Conservation (phyloP, 2,888 invertebrate genomes). For the Cyaniris semiargus region DNA sequence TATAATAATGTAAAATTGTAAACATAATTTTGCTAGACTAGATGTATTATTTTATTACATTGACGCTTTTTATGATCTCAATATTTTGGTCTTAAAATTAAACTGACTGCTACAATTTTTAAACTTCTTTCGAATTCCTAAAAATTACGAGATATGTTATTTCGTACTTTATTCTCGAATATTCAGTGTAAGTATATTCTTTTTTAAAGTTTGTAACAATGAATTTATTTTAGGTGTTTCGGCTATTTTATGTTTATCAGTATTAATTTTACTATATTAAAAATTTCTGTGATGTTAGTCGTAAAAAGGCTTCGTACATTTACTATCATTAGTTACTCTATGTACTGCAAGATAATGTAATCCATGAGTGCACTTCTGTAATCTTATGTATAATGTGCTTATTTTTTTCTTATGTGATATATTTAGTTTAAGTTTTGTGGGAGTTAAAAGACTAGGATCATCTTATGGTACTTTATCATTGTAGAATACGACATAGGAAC, state of each 20-base stretch:
- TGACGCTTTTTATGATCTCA: slow-evolving; percentile 32
- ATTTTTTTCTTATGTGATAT: slow-evolving; percentile 28
- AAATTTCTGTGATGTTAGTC: slow-evolving; percentile 28
- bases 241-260: slow-evolving; percentile 27
- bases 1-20: not conserved
- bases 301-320: slow-evolving; percentile 18
- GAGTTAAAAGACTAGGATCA: slow-evolving; percentile 12
- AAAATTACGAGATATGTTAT: not conserved
- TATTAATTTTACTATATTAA: slow-evolving; percentile 19
- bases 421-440: not conserved
- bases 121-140: not conserved
- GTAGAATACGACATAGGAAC: not conserved
- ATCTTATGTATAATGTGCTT: slow-evolving; percentile 18
- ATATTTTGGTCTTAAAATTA: slow-evolving; percentile 25
- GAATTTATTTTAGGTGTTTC: not conserved
- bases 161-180: slow-evolving; percentile 6
- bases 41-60: slow-evolving; percentile 4
- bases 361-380: not conserved
- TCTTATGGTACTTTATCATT: not conserved
- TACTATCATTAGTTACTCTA: not conserved
- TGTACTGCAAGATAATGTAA: not conserved
- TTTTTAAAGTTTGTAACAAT: not conserved
- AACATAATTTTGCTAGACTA: slow-evolving; percentile 23
- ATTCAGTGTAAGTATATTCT: not conserved
- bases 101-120: slow-evolving; percentile 20